Base-by-base conservation (phyloP, 2,797 vertebrate species). In the Nyctibius grandis region DNA sequence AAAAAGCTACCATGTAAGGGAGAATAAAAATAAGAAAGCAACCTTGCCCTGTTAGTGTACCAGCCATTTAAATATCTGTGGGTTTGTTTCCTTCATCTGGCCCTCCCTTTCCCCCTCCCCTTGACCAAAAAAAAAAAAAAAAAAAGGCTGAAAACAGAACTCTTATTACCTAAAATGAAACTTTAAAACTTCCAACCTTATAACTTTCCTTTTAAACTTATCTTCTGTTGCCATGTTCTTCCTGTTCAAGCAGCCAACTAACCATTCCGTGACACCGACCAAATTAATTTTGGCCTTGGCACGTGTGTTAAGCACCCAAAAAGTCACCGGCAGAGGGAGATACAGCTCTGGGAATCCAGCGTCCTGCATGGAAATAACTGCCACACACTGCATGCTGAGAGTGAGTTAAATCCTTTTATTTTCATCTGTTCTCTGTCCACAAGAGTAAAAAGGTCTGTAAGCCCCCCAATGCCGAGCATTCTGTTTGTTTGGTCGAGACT, bases 301-400 rank as follows among this genome's bases (percentile, higher is more conserved):
- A 14, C 3, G 1, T 34, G 47, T 44, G 40, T 4, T 22, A 9
- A 63, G 33, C 0, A 4, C 60, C 47, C 36, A 50, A 3, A 19
- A 85, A 73, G 6, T 42, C 53, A 53, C 92, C 97, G 9, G 94
- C 15, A 97, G 97, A 92, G 94, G 97, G 97, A 87, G 97, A 60
- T 90, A 9, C 44, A 75, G 26, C 73, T 67, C 51, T 0, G 73
- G 36, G 59, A 93, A 86, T 74, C 11, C 44, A 1, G 18, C 2
- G 0, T n/a, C 42, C 31, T 34, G 34, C 3, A 1, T 3, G 3
- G 63, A 22, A 79, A 12, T 5, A 79, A 13, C n/a, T 2, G 6
- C 38, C 0, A 3, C 33, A 10, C 15, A 40, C 40, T 11, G 40
- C 7, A 0, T 5, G 40, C 42, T 5, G 9, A n/a, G 40, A 11